Base-by-base conservation (phyloP, 35 echinoderm and acorn worm species). In the Ophiothrix spiculata region DNA sequence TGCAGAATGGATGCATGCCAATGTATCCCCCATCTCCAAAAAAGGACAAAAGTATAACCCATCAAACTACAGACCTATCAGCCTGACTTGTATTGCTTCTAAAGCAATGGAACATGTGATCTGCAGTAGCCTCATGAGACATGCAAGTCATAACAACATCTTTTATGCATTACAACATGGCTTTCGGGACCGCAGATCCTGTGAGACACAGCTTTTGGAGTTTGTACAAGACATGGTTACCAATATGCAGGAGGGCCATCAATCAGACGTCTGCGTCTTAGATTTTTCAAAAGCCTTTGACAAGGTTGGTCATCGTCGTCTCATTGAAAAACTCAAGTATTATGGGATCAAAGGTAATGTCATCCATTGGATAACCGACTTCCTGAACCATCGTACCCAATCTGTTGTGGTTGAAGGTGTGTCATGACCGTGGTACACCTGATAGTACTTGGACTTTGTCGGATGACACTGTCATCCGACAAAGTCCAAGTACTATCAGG, bases 41-140 rank as follows among this genome's bases (percentile, higher is more conserved):
- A 87, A 87, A 32, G 86, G 86, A 56, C 76, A 87, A 23, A 76
- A 80, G n/a, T 87, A 87, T 76, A 46, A 81, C 31, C 42, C 87
- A 1, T 40, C 77, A 73, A 88, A 88, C n/a, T 88, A 88, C n/a
- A 39, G 45, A 2, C 78, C n/a, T n/a, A n/a, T n/a, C n/a, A n/a
- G n/a, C n/a, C n/a, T n/a, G n/a, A n/a, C n/a, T n/a, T n/a, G n/a
- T n/a, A n/a, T n/a, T n/a, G n/a, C n/a, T n/a, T n/a, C n/a, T n/a
- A n/a, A n/a, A 80, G 12, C 80, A 3, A 79, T 88, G 75, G 76
- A 88, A 63, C 86, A 88, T 46, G 77, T 88, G 1, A 39, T 88
- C 1, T 80, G 17, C 36, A 81, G 54, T 37, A 74, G 25, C n/a
- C n/a, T 69, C 3, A 69, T 69, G 60, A 69, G 29, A 6, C 60